Percentiles rank a stretch among this genome's conserved stretches.
These are phyloP conservation scores for Fistularia tabacaria DNA, from an alignment of 2,797 vertebrate genomes.

Conservation along the genomic window DNA sequence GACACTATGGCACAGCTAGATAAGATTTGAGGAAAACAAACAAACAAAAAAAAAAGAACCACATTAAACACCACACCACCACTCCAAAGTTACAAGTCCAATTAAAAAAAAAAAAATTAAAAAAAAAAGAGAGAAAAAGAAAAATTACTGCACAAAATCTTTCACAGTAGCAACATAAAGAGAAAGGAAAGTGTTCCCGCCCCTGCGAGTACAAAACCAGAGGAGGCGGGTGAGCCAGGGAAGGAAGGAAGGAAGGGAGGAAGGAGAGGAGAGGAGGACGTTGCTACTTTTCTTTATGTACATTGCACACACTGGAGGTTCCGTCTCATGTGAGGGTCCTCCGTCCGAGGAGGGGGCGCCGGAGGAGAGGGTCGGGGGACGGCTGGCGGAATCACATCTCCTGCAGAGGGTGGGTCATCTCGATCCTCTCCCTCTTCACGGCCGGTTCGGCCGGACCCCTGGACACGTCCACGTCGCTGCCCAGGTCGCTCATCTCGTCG, in stretches of 20 bases:
- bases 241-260: too few species aligned
- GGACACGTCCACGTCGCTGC: constrained; percentile 74
- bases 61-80: constrained; percentile 37
- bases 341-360: constrained; percentile 12
- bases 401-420: constrained; percentile 87
- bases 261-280: constrained; percentile 17
- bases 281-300: constrained; percentile 57
- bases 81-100: constrained; percentile 49
- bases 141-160: constrained; percentile 61
- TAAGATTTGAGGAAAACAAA: constrained; percentile 6
- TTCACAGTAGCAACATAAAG: constrained; percentile 70
- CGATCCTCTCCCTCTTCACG: constrained; percentile 89
- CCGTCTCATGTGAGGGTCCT: too few species aligned
- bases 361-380: constrained; percentile 1
- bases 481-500: constrained; percentile 82
- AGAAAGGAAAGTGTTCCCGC: constrained; percentile 43
- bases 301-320: constrained; percentile 45
- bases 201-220: constrained; percentile 37
- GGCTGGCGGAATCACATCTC: constrained; percentile 75
- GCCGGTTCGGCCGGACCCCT: constrained; percentile 78
- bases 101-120: too few species aligned
- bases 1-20: constrained; percentile 77
- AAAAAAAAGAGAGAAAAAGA: too few species aligned
- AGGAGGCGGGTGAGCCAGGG: not conserved
- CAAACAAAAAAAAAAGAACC: constrained; percentile 7